phyloP scores from a whole-genome alignment of 2,113 vertebrate genomes.

The Panthera tigris region DNA sequence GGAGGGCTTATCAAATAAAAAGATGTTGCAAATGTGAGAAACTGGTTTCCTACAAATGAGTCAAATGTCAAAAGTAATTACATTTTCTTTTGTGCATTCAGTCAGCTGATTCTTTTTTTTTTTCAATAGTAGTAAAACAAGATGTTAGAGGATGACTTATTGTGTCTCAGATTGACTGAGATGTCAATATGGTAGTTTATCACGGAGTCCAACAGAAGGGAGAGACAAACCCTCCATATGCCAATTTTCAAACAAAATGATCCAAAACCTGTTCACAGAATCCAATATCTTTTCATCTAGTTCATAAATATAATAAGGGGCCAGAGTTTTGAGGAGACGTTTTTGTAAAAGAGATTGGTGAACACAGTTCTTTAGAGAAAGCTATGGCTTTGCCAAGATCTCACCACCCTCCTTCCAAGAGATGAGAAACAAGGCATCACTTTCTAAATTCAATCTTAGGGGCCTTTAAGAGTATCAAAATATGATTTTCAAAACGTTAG shows the following conservation, averaged over 20 bases:
- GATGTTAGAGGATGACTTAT: not conserved
- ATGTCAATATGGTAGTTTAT: not conserved
- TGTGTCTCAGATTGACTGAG: not conserved
- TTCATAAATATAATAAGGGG: not conserved
- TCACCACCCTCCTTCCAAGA: not conserved
- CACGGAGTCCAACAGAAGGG: not conserved
- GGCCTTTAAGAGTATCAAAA: not conserved
- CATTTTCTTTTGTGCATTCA: not conserved
- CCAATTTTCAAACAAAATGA: not conserved
- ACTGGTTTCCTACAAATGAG: not conserved
- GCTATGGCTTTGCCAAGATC: not conserved
- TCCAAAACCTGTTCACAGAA: not conserved
- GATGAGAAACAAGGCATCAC: not conserved
- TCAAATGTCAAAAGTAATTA: constrained; percentile 21
- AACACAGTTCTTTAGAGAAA: not conserved
- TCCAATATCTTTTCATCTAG: not conserved
- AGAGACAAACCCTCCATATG: not conserved
- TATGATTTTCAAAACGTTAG: not conserved
- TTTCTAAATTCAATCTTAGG: not conserved
- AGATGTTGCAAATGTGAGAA: constrained; percentile 1
- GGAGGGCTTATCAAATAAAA: not conserved
- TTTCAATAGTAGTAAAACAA: constrained; percentile 16
- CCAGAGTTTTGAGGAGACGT: not conserved
- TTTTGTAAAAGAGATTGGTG: not conserved
- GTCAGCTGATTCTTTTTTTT: constrained; percentile 17